Base-by-base conservation (phyloP, 2,888 invertebrate species). In the Cyrtodaria siliqua region DNA sequence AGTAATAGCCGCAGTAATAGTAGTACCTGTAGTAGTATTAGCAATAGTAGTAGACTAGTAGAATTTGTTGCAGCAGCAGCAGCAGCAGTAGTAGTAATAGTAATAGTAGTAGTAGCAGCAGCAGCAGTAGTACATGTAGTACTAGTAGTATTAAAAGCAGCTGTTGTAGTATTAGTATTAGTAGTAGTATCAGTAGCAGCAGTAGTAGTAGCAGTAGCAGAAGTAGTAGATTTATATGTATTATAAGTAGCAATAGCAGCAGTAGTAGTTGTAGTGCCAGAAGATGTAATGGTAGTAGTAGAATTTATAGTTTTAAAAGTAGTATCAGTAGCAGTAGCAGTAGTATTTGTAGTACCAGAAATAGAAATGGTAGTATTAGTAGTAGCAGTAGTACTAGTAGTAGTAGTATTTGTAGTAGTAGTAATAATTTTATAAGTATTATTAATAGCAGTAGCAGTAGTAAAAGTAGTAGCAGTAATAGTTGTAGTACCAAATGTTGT, bases 381-480 rank as follows among this genome's bases (percentile, higher is more conserved):
- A 55, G 55, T 55, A 55, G 55, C 27, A 55, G 29, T 29, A 55
- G 55, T 55, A 55, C 27, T 29, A 55, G 55, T 55, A 55, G 29
- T 29, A 55, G 55, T 55, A 55, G 29, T 55, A 55, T 24, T 55
- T 26, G 29, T 29, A 26, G 55, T 55, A 55, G 55, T 29, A 16
- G 27, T 55, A 27, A 27, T 9, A 29, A n/a, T 27, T 16, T 24
- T 24, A 29, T 2, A 24, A 26, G 20, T 24, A 18, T 24, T 24
- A 26, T n/a, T n/a, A n/a, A n/a, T 52, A 52, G 24, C 24, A 52
- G 52, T 52, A 52, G 55, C 18, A 38, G 20, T 57, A 40, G 33
- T 33, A 29, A 8, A 27, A 29, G 56, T 56, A 29, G 26, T 52
- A 52, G 16, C 3, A 47, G 47, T 47, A 47, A 16, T 47, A 47